A percentile compares a stretch with the other conserved stretches of the same genome.
phyloP scores from a whole-genome alignment of 2,888 invertebrate genomes.

The Luperina nickerlii region DNA sequence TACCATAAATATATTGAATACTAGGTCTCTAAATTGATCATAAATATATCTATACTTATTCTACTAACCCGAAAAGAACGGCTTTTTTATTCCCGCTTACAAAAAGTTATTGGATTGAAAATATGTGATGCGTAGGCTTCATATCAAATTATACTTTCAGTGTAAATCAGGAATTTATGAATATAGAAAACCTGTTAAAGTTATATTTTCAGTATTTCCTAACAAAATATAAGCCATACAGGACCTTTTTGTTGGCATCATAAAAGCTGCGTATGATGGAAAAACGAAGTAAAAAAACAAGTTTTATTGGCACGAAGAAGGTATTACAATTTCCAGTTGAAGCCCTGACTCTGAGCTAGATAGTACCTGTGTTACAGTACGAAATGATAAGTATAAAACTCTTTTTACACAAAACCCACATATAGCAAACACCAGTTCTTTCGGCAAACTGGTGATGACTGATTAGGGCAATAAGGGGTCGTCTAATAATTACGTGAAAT shows the following conservation, averaged over 20 bases:
- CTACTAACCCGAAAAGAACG: conserved; percentile 10
- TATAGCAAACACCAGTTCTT: not conserved
- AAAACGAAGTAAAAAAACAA: not conserved
- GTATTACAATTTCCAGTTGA: no score
- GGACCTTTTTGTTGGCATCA: not conserved
- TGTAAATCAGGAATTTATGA: conserved; percentile 16
- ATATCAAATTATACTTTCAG: conserved; percentile 35
- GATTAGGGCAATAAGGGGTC: not conserved
- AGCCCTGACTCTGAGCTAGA: no score
- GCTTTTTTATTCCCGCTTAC: conserved; percentile 17
- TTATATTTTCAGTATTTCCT: conserved; percentile 1
- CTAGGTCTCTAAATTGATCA: conserved; percentile 9
- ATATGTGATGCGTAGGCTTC: conserved; percentile 38
- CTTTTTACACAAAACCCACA: not conserved
- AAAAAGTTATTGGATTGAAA: conserved; percentile 43
- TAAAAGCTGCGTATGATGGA: not conserved
- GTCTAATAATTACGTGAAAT: no score
- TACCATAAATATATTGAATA: not conserved
- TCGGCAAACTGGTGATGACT: not conserved
- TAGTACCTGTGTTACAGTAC: no score
- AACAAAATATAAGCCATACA: not conserved
- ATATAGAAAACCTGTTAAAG: conserved; percentile 15
- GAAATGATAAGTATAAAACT: not conserved
- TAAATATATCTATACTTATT: conserved; percentile 20
- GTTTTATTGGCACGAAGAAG: no score